Evolutionary conservation across 2,113 vertebrate genomes (phyloP).

Genomic region (Laticauda colubrina): DNA sequence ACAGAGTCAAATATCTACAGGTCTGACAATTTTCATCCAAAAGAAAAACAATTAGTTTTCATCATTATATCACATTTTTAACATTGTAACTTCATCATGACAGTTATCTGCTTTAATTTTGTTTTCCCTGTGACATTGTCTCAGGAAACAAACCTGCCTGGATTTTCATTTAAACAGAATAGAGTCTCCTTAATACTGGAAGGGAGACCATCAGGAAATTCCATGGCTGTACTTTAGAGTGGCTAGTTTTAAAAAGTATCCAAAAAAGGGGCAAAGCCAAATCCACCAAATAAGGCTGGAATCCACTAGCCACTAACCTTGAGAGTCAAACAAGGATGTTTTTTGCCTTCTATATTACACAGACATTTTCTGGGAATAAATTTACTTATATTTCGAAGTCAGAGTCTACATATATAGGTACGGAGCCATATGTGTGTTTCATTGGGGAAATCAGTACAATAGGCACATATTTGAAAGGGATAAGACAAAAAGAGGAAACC

Average conservation of each 20-base stretch:
- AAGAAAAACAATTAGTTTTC: not conserved
- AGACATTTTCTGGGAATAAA: not conserved
- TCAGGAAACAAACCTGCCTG: not conserved
- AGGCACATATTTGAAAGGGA: conserved; percentile 18
- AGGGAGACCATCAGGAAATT: not conserved
- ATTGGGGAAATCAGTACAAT: conserved; percentile 4
- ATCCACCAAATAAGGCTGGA: not conserved
- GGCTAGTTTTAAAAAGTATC: not conserved
- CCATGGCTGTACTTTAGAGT: not conserved
- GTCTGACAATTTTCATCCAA: not conserved
- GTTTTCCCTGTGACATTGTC: conserved; percentile 19
- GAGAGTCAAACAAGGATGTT: not conserved
- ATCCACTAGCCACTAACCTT: not conserved
- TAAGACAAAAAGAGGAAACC: conserved; percentile 12
- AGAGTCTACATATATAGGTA: not conserved
- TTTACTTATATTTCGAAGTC: not conserved
- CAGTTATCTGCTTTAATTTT: conserved; percentile 30
- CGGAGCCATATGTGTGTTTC: not conserved
- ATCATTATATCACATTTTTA: not conserved
- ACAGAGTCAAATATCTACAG: conserved; percentile 22
- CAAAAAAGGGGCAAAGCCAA: not conserved
- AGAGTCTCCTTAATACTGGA: not conserved
- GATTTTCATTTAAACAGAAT: not conserved
- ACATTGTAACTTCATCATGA: conserved; percentile 6
- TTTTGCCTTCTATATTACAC: not conserved